Base-by-base conservation (phyloP, 2,888 invertebrate genomes). In the Hetaerina titia region DNA sequence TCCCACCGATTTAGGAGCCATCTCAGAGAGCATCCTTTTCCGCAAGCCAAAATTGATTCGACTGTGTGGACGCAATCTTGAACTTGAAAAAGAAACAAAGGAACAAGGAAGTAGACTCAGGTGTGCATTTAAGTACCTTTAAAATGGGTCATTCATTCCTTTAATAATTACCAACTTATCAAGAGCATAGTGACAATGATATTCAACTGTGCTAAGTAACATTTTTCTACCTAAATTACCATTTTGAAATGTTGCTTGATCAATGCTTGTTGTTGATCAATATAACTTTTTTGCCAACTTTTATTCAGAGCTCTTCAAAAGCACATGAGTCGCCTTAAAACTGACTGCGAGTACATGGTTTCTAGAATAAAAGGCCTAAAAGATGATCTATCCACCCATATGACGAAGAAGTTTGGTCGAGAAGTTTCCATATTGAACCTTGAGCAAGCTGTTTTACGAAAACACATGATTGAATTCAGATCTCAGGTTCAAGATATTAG, bases 241-340 rank as follows among this genome's bases (percentile, higher is more conserved):
- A 69, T n/a, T 22, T 81, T 81, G 0, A 81, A 6, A 45, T 45
- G 45, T 45, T 45, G 45, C 45, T n/a, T n/a, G n/a, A n/a, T n/a
- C n/a, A n/a, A n/a, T n/a, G n/a, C n/a, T n/a, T n/a, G n/a, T n/a
- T n/a, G n/a, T n/a, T n/a, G n/a, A 45, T 45, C 45, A 45, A 45
- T 45, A 4, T 2, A 45, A 45, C 45, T 45, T 45, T 45, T 45
- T 45, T 45, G 45, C 45, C 1, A 45, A 45, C 45, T 45, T 45
- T 2, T n/a, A 63, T 90, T 19, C 56, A 98, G 98, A 96, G 97
- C 98, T 88, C 98, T 98, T 96, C 97, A 98, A 95, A 97, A 97
- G 0, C 98, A 98, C 96, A 96, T 98, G 95, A 97, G 97, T 94
- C 97, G 98, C 95, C 98, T 98, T 98, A 97, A 97, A 96, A 97